Evolutionary conservation across 2,888 invertebrate genomes (phyloP).

Genomic region (Pycnomerus fuliginosus): DNA sequence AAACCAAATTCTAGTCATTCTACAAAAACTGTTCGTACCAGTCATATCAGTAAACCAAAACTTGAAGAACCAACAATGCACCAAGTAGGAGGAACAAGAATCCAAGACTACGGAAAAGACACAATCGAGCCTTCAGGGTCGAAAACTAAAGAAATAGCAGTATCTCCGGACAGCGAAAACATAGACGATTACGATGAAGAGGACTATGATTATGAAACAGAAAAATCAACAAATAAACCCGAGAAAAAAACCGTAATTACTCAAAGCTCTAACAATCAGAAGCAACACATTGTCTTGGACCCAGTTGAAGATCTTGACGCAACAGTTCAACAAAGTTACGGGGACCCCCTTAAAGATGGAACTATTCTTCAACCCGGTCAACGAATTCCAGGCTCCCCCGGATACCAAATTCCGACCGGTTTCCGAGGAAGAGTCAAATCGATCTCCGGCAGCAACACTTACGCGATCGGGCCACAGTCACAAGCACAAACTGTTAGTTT

Average conservation of each 20-base stretch:
- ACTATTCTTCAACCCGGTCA: conserved; percentile 66
- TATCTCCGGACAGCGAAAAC: no score
- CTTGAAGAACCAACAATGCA: no score
- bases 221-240: conserved; percentile 46
- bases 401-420: conserved; percentile 64
- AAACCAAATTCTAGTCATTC: no score
- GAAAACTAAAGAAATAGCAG: neutral
- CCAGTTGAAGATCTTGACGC: conserved; percentile 61
- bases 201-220: conserved; percentile 55
- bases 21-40: no score
- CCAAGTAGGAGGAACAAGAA: no score
- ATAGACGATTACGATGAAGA: conserved; percentile 49
- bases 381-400: conserved; percentile 65
- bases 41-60: no score
- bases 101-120: no score
- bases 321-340: conserved; percentile 60
- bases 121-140: no score
- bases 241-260: conserved; percentile 42
- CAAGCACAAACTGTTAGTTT: conserved; percentile 66
- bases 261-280: conserved; percentile 51
- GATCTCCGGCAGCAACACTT: conserved; percentile 60
- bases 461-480: conserved; percentile 62
- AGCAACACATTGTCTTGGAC: conserved; percentile 65
- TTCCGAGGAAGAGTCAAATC: conserved; percentile 67
- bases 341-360: conserved; percentile 49